These are phyloP conservation scores for Clytia hemisphaerica DNA, from an alignment of 30 jellyfish, hydroid and myxozoan species.

Conservation along the genomic window DNA sequence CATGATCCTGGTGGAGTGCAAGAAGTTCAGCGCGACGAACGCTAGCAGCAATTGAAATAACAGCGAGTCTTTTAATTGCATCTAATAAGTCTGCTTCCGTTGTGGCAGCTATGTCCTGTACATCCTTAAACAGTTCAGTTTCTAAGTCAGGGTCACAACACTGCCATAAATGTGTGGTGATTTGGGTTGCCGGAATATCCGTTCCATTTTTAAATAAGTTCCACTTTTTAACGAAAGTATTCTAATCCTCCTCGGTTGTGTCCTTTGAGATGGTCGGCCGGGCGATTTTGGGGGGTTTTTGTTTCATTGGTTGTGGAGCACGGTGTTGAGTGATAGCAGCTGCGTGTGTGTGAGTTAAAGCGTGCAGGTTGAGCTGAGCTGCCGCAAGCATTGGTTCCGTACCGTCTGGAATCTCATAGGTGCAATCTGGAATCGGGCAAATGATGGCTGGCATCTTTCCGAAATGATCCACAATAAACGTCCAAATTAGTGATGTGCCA, in stretches of 20 bases:
- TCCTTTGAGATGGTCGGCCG: constrained; percentile 13
- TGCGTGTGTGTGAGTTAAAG: background rate
- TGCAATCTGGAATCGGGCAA: no score
- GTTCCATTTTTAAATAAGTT: constrained; percentile 8
- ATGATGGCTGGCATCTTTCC: no score
- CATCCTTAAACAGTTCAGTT: background rate
- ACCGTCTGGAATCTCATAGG: no score
- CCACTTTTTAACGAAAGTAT: constrained; percentile 3
- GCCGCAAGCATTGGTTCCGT: constrained; percentile 9
- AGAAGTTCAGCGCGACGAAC: constrained; percentile 8
- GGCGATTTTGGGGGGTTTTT: constrained; percentile 7
- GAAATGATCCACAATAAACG: no score
- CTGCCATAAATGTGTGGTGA: constrained; percentile 12
- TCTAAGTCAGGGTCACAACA: constrained; percentile 12
- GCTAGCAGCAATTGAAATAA: constrained; percentile 5
- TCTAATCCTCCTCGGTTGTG: constrained; percentile 12
- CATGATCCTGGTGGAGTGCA: constrained; percentile 1
- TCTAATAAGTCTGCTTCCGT: constrained; percentile 1
- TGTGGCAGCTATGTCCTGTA: background rate
- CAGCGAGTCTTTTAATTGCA: constrained; percentile 8
- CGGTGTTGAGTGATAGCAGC: background rate
- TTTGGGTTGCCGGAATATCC: constrained; percentile 1
- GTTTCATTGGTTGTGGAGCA: no score
- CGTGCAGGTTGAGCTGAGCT: constrained; percentile 14
- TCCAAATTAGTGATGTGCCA: no score